Base-by-base conservation (phyloP, 1,140 invertebrate genomes). In the Tetramorium simillimum region DNA sequence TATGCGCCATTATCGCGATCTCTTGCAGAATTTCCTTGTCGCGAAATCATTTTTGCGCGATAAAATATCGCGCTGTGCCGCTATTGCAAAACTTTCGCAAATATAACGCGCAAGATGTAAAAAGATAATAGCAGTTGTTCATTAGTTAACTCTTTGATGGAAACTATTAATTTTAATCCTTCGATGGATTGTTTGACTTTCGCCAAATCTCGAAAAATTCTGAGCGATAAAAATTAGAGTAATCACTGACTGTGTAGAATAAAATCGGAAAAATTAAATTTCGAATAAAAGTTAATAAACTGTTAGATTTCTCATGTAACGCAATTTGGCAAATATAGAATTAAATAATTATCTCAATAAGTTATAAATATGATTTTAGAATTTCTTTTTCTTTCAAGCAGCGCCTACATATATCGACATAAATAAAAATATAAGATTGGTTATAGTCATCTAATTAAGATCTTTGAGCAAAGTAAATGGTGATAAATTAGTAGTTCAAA, bases 1-100 rank as follows among this genome's bases (percentile, higher is more conserved):
- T 82, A 58, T 28, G 7, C 40, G 24, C 43, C 24, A 28, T 37
- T 81, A 81, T 81, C 46, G 24, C 53, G 40, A 70, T 84, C 49
- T 81, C 49, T 28, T 18, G 6, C 24, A 58, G 21, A 43, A 72
- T 58, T 73, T 62, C 28, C 14, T 16, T 43, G 51, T 33, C 37
- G 28, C 51, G 21, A 43, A 56, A 72, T 82, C 5, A 72, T 69
- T 69, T 37, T 28, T 24, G 43, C 37, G 18, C 37, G 58, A 63
- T 60, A 60, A 58, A 40, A 33, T 51, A 53, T 46, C 40, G 28
- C 3, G 7, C 3, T 9, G 10, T 3, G 4, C 3, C 56, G 10
- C 9, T 16, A 82, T 58, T 73, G 28, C 9, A 21, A 84, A 37
- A 58, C 70, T 82, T 43, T 46, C n/a, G 37, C 21, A 56, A 33